Percentiles rank a stretch among this genome's conserved stretches.
These are phyloP conservation scores for Lophius piscatorius DNA, from an alignment of 2,113 vertebrate genomes.

Conservation along the genomic window DNA sequence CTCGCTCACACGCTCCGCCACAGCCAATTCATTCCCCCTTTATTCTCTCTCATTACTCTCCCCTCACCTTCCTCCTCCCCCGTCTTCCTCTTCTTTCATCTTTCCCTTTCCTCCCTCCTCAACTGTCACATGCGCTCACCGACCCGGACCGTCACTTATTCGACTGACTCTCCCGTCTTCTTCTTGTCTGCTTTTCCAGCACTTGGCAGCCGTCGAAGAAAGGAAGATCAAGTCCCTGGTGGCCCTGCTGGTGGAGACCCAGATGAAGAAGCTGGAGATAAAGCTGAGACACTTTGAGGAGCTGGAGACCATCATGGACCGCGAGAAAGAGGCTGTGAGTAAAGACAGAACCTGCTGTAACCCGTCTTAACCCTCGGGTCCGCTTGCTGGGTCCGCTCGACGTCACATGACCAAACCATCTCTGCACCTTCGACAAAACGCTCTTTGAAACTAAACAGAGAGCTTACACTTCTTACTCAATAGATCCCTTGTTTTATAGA, in stretches of 20 bases:
- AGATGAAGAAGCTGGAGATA: constrained; percentile 99
- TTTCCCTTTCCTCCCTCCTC: constrained; percentile 1
- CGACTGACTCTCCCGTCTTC: not conserved
- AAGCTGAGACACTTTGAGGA: constrained; percentile 98
- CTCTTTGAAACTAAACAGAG: no score
- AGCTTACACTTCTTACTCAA: no score
- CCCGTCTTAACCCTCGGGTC: not conserved
- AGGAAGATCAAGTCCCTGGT: constrained; percentile 97
- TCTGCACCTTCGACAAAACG: no score
- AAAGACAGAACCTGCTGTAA: not conserved
- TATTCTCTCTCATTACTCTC: no score
- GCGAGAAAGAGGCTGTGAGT: constrained; percentile 94
- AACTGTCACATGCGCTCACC: no score
- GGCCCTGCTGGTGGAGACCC: constrained; percentile 94
- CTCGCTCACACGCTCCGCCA: no score
- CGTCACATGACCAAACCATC: no score
- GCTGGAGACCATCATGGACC: constrained; percentile 98
- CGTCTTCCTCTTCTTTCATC: no score
- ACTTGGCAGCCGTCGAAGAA: constrained; percentile 95
- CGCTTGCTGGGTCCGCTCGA: not conserved
- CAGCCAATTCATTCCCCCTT: no score
- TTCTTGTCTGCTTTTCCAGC: constrained; percentile 74
- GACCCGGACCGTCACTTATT: no score
- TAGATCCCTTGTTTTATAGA: no score
- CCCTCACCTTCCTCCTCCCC: no score